Evolutionary conservation across 2,888 invertebrate genomes (phyloP).

Genomic region (Tuta absoluta): DNA sequence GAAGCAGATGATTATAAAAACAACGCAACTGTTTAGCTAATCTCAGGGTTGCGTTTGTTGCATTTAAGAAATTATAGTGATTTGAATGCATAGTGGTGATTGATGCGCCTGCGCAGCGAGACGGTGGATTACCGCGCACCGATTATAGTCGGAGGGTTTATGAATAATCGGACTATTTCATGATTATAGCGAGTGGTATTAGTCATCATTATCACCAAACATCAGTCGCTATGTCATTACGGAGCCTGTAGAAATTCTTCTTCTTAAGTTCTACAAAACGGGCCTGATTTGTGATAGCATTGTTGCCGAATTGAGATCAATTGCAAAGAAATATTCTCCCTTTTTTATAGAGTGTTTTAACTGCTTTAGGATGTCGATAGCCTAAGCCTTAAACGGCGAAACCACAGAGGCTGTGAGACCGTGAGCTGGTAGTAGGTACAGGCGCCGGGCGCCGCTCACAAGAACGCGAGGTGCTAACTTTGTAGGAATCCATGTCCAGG

Average conservation of each 20-base stretch:
- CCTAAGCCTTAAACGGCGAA: no score
- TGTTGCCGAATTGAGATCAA: no score
- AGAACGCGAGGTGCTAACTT: slow-evolving; percentile 14
- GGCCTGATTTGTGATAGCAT: no score
- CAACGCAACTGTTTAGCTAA: neutral
- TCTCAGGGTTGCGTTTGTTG: slow-evolving; percentile 2
- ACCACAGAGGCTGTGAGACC: no score
- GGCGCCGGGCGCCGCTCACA: neutral
- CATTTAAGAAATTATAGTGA: slow-evolving; percentile 42
- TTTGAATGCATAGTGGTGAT: slow-evolving; percentile 45
- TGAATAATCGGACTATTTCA: neutral
- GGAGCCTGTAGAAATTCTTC: neutral
- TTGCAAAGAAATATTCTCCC: no score
- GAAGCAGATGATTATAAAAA: neutral
- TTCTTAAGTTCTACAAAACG: no score
- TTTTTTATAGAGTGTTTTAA: no score
- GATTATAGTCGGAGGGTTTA: neutral
- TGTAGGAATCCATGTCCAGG: neutral
- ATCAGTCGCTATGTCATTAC: neutral
- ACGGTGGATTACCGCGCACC: neutral
- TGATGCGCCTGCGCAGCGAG: slow-evolving; percentile 32
- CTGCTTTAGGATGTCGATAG: no score
- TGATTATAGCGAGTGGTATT: neutral
- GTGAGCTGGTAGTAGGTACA: neutral
- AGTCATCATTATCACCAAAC: neutral